phyloP scores from a whole-genome alignment of 2,797 vertebrate species.

The Phaenicophaeus curvirostris region DNA sequence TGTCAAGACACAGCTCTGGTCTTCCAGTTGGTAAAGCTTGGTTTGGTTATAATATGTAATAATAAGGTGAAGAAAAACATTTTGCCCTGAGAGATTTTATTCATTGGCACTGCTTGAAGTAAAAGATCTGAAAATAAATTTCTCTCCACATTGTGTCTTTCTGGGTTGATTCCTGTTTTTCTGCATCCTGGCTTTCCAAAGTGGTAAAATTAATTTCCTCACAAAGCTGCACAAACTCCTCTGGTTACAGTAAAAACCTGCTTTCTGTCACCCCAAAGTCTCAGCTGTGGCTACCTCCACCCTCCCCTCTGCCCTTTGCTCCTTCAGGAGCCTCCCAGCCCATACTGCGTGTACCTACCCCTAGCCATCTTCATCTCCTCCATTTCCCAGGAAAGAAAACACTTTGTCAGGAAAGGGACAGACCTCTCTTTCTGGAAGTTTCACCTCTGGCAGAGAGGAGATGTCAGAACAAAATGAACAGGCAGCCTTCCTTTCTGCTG shows the following conservation, averaged over 20 bases:
- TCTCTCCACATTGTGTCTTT: not conserved
- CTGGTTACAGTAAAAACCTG: not conserved
- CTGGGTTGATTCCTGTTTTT: not conserved
- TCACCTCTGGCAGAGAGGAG: not conserved
- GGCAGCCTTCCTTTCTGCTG: not conserved
- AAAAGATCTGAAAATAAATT: not conserved
- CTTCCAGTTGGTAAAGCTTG: rapidly evolving
- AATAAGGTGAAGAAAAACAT: rapidly evolving
- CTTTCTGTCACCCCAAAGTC: not conserved
- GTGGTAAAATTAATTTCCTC: not conserved
- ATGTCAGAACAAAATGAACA: not conserved
- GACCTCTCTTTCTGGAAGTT: not conserved
- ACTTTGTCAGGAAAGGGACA: not conserved
- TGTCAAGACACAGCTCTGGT: not conserved
- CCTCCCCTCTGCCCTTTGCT: not conserved
- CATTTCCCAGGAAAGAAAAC: not conserved
- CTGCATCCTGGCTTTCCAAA: not conserved
- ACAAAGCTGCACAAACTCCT: not conserved
- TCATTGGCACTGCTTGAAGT: not conserved
- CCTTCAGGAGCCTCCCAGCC: not conserved
- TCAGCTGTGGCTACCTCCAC: rapidly evolving
- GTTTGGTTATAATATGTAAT: not conserved
- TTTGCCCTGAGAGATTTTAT: not conserved
- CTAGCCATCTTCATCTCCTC: not conserved
- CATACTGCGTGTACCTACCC: rapidly evolving